A percentile compares a stretch with the other conserved stretches of the same genome.
These are phyloP conservation scores for Anguilla anguilla DNA, from an alignment of 2,797 vertebrate species.

Conservation along the genomic window DNA sequence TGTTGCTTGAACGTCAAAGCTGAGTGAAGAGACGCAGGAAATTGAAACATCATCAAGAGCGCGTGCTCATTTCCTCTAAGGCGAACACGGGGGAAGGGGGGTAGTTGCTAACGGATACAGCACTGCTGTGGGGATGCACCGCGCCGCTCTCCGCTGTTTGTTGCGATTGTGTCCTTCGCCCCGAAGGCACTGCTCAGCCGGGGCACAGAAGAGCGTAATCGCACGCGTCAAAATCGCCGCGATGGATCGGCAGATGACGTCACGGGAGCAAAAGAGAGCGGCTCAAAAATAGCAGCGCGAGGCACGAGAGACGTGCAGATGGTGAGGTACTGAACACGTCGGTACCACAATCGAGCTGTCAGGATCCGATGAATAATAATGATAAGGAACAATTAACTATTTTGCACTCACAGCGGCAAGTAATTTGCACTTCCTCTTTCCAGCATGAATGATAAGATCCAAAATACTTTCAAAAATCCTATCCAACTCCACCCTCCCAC, in stretches of 20 bases:
- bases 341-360: constrained; percentile 65
- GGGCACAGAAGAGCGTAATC: constrained; percentile 45
- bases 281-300: constrained; percentile 52
- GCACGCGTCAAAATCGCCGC: constrained; percentile 54
- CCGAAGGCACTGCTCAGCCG: constrained; percentile 59
- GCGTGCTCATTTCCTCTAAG: constrained; percentile 61
- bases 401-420: constrained; percentile 51
- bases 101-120: constrained; percentile 56
- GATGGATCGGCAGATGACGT: constrained; percentile 51
- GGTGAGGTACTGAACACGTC: constrained; percentile 64
- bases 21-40: constrained; percentile 11
- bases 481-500: background rate
- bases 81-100: constrained; percentile 49
- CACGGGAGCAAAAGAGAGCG: constrained; percentile 50
- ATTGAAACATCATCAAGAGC: constrained; percentile 43
- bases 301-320: constrained; percentile 59
- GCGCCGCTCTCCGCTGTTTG: constrained; percentile 52
- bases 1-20: background rate
- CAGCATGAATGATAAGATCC: constrained; percentile 55
- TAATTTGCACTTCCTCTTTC: constrained; percentile 53
- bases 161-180: constrained; percentile 65
- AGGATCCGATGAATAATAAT: constrained; percentile 60
- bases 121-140: constrained; percentile 44
- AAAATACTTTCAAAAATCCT: constrained; percentile 37
- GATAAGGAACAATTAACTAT: constrained; percentile 61